phyloP scores from a whole-genome alignment of 2,797 vertebrate genomes.

The Chelidonichthys spinosus region DNA sequence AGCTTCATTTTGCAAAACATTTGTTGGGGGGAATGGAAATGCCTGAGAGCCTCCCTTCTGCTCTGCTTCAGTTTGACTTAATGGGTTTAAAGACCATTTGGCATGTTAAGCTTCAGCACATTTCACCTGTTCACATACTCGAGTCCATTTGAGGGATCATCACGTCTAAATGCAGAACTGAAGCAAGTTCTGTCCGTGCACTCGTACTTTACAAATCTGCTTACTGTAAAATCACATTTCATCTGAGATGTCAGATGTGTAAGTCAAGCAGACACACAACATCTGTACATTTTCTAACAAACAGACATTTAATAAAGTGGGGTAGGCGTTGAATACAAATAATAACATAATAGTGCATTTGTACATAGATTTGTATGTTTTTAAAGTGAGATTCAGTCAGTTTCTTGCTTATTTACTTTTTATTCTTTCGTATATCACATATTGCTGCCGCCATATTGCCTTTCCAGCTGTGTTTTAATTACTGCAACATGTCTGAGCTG shows the following conservation, averaged over 20 bases:
- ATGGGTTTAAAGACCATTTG: background rate
- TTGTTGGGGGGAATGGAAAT: background rate
- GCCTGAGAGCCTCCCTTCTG: background rate
- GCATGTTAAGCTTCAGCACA: background rate
- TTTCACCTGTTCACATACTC: background rate
- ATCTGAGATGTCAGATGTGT: background rate
- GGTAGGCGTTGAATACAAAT: background rate
- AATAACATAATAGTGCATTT: background rate
- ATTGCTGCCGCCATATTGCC: background rate
- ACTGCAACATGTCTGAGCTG: background rate
- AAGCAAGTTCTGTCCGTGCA: background rate
- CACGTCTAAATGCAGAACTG: no score
- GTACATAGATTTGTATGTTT: background rate
- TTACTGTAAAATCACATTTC: background rate
- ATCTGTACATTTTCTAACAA: background rate
- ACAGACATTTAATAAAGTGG: background rate
- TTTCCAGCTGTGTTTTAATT: slow-evolving; percentile 15
- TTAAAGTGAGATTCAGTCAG: background rate
- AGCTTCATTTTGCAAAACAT: background rate
- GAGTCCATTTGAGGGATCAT: no score
- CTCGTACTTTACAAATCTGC: background rate
- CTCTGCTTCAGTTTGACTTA: background rate
- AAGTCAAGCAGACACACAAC: background rate
- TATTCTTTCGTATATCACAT: background rate
- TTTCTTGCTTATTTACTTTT: background rate